phyloP scores from a whole-genome alignment of 2,888 invertebrate species.

The Pinctada fucata region DNA sequence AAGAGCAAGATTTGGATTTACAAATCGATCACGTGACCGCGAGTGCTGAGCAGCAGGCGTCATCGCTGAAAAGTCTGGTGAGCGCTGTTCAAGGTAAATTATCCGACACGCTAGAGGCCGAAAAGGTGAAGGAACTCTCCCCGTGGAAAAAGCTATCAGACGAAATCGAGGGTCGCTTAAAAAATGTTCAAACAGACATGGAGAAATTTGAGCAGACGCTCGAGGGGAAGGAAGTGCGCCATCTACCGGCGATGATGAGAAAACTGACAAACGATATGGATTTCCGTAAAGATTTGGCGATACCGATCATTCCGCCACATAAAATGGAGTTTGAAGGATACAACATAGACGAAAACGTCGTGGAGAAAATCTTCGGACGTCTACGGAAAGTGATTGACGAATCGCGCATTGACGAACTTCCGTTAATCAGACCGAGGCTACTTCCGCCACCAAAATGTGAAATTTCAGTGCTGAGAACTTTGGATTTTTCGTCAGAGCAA shows the following conservation, averaged over 20 bases:
- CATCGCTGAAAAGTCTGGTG: background rate
- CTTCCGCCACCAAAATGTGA: constrained; percentile 11
- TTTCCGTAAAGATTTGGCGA: background rate
- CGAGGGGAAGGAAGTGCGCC: background rate
- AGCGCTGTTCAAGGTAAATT: background rate
- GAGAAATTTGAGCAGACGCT: background rate
- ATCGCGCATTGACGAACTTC: background rate
- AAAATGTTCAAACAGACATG: background rate
- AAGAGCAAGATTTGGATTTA: background rate
- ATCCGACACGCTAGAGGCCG: background rate
- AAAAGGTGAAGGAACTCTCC: background rate
- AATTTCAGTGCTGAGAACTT: background rate
- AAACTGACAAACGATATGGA: background rate
- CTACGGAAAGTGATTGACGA: background rate
- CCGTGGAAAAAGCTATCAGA: background rate
- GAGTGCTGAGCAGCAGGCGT: background rate
- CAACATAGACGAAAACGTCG: background rate
- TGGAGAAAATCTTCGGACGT: background rate
- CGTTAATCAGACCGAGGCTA: background rate
- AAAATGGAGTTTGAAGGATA: background rate
- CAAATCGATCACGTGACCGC: background rate
- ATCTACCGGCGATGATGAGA: background rate
- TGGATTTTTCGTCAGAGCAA: background rate
- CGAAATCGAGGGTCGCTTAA: background rate
- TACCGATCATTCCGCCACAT: background rate